Evolutionary conservation across 1,140 invertebrate genomes (phyloP), one percentile per base, ranked within the genome.

Genomic region (Drosophila auraria): DNA sequence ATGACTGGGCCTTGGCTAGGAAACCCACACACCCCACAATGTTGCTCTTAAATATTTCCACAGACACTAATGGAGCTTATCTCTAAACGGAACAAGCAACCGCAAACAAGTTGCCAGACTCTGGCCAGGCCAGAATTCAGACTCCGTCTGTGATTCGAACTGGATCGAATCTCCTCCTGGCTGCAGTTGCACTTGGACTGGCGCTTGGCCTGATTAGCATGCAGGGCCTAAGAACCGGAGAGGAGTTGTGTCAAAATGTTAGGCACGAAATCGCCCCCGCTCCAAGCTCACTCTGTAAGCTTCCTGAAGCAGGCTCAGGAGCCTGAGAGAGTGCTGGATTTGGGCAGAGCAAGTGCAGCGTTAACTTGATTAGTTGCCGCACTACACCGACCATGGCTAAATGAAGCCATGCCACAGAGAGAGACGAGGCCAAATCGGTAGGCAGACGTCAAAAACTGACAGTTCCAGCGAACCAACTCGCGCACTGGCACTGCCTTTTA

Each of bases 21-120:
- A 62, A 57, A 62, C 69, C 69, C 60, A 65, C 60, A 70, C 53
- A 76, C 45, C 65, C 64, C 14, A 74, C 68, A 58, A 80, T 66
- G 63, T 81, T 65, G 87, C 79, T 87, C 90, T 87, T 91, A 91
- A 91, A 91, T 91, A 89, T 89, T 89, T 89, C 59, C 68, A 54
- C 83, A 91, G 90, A 92, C 90, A 91, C 90, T 91, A 91, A 91
- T 91, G 90, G 90, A 91, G 90, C 90, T 91, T 91, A 91, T 91
- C 90, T 90, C 75, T 92, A 91, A 91, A 91, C 86, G 90, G 91
- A 91, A 91, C 90, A 91, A 91, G 90, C 90, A 91, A 91, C 90
- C 82, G 90, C 86, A 90, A 90, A 90, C 84, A 87, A 86, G 81
- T 83, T 80, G 60, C 59, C 38, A 44, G 60, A 62, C 80, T 2